Base-by-base conservation (phyloP, 1,140 invertebrate genomes). In the Brachionus sp. region DNA sequence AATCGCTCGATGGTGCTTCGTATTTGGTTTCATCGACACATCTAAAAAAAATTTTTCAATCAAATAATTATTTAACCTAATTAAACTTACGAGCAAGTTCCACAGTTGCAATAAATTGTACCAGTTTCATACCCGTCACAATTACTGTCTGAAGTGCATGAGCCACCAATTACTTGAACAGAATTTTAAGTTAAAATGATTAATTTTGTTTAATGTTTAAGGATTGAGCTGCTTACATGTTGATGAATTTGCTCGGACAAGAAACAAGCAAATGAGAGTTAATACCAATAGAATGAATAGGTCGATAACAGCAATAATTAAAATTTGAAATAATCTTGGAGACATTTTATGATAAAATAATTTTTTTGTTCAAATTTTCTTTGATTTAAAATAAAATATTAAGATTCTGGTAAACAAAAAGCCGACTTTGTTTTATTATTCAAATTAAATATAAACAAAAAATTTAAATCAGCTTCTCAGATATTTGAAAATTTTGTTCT, bases 391-490 rank as follows among this genome's bases (percentile, higher is more conserved):
- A 57, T 16, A 25, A 42, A 42, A 9, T 23, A 70, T 4, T 39
- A 3, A 39, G n/a, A 70, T 39, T 70, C 3, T 70, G n/a, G 66
- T 70, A 42, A 39, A 9, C 33, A 39, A 70, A 70, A 37, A 35
- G 16, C 66, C 9, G 37, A 42, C 37, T 37, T 70, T 70, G 37
- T 70, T 70, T 70, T 39, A 3, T 70, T 70, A 70, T 70, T 70
- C 35, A 70, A 70, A 70, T 70, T 70, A 19, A 16, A 9, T 37
- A 39, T 70, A 70, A 70, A 70, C 37, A 70, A 70, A 70, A 70
- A 66, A 33, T 70, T 37, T 37, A 37, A 39, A 39, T 39, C 66
- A 70, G 35, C 66, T 70, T 70, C 37, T 16, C 3, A 70, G 37
- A 37, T 37, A 70, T 70, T 39, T 70, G 13, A 37, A 19, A 37